Conservation (phyloP, 2,113 vertebrate species). For the Coryphaenoides rupestris region DNA sequence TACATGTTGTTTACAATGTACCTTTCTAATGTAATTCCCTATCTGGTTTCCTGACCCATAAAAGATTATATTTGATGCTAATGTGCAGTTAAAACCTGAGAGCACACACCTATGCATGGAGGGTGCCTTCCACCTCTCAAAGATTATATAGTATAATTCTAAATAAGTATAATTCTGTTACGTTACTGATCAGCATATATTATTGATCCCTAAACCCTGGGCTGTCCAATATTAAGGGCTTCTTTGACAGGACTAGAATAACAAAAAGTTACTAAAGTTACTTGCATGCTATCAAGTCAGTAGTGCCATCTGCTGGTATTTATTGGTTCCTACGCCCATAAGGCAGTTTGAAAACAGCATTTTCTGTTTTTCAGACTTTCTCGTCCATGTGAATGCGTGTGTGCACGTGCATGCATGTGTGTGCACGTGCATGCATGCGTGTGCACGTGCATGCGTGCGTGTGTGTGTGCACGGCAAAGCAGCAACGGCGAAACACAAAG, state of each 20-base stretch:
- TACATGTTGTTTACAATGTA: slow-evolving; percentile 22
- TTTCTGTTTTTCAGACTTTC: neutral
- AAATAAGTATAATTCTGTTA: no score
- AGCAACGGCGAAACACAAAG: no score
- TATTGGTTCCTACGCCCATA: neutral
- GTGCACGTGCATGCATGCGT: slow-evolving; percentile 34
- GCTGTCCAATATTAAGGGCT: no score
- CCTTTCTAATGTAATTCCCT: neutral
- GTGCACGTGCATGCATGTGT: neutral
- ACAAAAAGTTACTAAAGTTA: neutral
- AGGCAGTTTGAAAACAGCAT: neutral
- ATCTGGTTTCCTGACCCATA: neutral
- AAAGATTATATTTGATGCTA: no score
- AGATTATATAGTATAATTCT: no score
- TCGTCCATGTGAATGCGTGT: slow-evolving; percentile 2
- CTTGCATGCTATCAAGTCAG: neutral
- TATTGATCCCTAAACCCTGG: no score
- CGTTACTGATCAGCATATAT: no score
- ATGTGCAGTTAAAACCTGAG: no score
- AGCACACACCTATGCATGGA: no score
- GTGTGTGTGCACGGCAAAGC: neutral
- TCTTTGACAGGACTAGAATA: no score
- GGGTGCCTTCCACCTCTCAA: no score
- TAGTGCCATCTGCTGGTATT: slow-evolving; percentile 56
- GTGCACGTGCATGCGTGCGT: slow-evolving; percentile 4